phyloP scores from a whole-genome alignment of 2,888 invertebrate genomes.

The Ichneumon xanthorius region DNA sequence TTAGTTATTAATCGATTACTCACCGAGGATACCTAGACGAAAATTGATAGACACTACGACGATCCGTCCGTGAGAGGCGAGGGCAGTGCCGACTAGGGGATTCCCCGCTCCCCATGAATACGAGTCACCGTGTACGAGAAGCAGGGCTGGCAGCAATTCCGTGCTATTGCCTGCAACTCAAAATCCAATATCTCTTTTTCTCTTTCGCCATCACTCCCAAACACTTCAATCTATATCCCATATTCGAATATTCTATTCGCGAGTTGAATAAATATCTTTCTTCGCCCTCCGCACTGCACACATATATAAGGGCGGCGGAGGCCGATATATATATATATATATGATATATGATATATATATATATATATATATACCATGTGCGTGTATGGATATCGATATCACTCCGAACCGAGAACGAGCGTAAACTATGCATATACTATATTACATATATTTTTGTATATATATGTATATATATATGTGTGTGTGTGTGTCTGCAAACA shows the following conservation, averaged over 20 bases:
- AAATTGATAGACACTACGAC: conserved; percentile 97
- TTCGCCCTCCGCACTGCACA: conserved; percentile 7
- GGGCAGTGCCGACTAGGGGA: conserved; percentile 97
- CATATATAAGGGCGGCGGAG: not conserved
- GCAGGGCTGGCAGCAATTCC: conserved; percentile 91
- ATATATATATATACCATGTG: not conserved
- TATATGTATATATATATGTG: not conserved
- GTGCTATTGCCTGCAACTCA: conserved; percentile 86
- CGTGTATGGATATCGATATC: conserved; percentile 3
- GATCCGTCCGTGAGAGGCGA: conserved; percentile 96
- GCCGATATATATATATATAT: not conserved
- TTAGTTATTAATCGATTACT: conserved; percentile 80
- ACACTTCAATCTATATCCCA: conserved; percentile 7
- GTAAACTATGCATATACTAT: not conserved
- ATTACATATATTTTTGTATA: not conserved
- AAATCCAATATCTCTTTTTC: conserved; percentile 65
- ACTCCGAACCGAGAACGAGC: not conserved
- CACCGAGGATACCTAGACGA: conserved; percentile 94
- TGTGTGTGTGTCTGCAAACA: not conserved
- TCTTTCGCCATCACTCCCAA: not conserved
- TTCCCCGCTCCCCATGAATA: conserved; percentile 99
- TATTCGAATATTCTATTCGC: conserved; percentile 43
- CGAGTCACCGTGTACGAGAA: conserved; percentile 97
- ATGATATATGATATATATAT: no score
- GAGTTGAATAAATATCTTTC: conserved; percentile 49